Evolutionary conservation across 2,113 vertebrate genomes (phyloP).

Genomic region (Orcinus orca): DNA sequence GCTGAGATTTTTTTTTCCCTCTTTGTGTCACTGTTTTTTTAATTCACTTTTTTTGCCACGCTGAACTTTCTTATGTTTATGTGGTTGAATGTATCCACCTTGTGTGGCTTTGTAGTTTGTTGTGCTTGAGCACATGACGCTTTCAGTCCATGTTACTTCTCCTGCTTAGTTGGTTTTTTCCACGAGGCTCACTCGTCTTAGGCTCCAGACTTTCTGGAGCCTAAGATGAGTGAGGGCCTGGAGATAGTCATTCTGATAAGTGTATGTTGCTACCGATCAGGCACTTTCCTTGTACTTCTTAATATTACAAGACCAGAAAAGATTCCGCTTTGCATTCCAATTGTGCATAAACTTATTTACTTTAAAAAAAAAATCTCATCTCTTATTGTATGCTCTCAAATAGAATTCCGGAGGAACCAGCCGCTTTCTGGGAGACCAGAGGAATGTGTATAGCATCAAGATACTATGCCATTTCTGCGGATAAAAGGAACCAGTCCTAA

Average conservation of each 20-base stretch:
- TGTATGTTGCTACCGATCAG: too few relatives aligned
- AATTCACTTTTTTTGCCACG: background rate
- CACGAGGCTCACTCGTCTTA: too few relatives aligned
- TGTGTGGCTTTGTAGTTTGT: background rate
- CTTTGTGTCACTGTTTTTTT: background rate
- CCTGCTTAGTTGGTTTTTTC: background rate
- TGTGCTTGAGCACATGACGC: background rate
- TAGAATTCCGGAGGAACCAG: background rate
- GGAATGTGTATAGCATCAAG: background rate
- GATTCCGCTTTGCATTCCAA: background rate
- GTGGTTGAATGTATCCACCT: background rate
- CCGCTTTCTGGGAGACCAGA: too few relatives aligned
- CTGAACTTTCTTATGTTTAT: background rate
- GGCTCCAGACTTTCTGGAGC: background rate
- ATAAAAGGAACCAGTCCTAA: background rate
- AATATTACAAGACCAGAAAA: background rate
- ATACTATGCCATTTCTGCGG: too few relatives aligned
- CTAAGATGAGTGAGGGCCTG: background rate
- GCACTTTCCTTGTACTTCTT: background rate
- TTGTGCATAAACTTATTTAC: background rate
- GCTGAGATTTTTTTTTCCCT: background rate
- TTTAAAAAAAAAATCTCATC: background rate
- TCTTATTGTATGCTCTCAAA: background rate
- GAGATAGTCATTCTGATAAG: background rate
- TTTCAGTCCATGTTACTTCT: background rate